A percentile compares a stretch with the other conserved stretches of the same genome.
These are phyloP conservation scores for Argya squamiceps DNA, from an alignment of 2,797 vertebrate species.

Conservation along the genomic window DNA sequence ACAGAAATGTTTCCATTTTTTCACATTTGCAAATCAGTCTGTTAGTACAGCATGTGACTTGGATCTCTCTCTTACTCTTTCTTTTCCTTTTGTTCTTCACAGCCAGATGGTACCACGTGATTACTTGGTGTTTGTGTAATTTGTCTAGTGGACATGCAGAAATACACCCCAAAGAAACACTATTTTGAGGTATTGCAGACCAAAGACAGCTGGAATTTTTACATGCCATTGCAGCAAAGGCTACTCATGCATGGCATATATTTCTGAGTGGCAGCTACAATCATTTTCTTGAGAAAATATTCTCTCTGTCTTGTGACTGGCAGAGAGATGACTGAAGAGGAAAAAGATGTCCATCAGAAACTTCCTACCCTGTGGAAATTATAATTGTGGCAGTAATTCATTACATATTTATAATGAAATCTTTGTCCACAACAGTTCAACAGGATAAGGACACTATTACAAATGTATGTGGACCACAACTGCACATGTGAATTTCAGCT, in stretches of 20 bases:
- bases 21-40: neutral
- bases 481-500: neutral
- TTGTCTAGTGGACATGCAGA: neutral
- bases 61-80: neutral
- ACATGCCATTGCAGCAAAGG: neutral
- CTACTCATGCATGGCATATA: rapidly evolving
- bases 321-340: neutral
- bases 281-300: neutral
- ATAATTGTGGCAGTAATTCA: neutral
- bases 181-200: neutral
- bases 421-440: neutral
- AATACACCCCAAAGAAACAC: neutral
- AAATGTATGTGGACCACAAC: neutral
- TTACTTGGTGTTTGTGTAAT: neutral
- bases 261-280: neutral
- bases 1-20: neutral
- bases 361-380: neutral
- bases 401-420: neutral
- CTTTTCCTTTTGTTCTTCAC: neutral
- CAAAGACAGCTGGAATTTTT: neutral
- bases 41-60: neutral
- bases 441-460: neutral
- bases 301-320: neutral
- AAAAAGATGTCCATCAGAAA: neutral
- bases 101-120: neutral